Evolutionary conservation across 2,888 invertebrate species (phyloP).

Genomic region (Ashinkailepas kermadecensis): DNA sequence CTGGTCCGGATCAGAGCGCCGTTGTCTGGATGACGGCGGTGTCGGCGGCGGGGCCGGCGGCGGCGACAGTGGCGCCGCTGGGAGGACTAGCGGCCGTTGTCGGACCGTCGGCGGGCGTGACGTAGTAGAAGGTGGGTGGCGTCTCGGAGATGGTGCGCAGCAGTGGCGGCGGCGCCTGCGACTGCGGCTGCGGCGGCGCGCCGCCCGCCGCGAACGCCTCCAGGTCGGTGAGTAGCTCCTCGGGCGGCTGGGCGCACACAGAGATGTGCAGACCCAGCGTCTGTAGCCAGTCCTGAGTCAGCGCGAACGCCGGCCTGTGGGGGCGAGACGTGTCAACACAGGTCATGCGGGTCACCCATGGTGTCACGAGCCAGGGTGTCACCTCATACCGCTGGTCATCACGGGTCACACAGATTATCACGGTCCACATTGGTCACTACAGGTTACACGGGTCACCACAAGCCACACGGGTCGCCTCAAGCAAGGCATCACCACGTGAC

Average conservation of each 20-base stretch:
- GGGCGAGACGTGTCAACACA: conserved; percentile 50
- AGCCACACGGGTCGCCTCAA: too few relatives aligned
- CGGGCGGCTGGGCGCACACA: neutral
- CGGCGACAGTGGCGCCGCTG: neutral
- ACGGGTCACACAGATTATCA: too few relatives aligned
- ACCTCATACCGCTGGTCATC: too few relatives aligned
- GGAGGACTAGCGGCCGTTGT: neutral
- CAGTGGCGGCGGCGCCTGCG: conserved; percentile 35
- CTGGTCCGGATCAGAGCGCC: too few relatives aligned
- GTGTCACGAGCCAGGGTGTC: too few relatives aligned
- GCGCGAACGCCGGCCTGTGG: conserved; percentile 37
- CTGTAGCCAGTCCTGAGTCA: conserved; percentile 8
- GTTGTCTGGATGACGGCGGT: neutral
- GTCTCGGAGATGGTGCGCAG: conserved; percentile 37
- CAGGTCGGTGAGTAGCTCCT: neutral
- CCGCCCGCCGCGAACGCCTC: neutral
- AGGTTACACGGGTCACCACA: too few relatives aligned
- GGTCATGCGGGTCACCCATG: too few relatives aligned
- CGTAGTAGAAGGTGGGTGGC: conserved; percentile 29
- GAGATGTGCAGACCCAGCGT: neutral
- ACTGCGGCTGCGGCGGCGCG: conserved; percentile 34
- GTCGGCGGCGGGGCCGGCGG: neutral
- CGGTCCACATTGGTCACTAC: too few relatives aligned
- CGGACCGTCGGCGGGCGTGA: conserved; percentile 23
- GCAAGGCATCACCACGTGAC: too few relatives aligned